Percentiles rank a stretch among this genome's conserved stretches.
Evolutionary conservation across 2,113 vertebrate species (phyloP).

Genomic region (Lanius ludovicianus): DNA sequence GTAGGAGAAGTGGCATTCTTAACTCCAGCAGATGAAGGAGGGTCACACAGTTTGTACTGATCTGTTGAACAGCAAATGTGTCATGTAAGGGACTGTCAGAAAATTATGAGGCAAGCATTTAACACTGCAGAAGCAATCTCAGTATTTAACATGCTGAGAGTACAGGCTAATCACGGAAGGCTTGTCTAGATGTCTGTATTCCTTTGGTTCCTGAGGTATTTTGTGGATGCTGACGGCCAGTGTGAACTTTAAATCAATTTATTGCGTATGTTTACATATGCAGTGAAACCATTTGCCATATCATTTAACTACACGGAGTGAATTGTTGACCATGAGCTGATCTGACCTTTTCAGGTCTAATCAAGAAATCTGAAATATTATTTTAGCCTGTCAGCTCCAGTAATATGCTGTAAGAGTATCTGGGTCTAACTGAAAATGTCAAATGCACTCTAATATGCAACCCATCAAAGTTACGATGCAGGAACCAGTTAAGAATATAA

Average conservation of each 20-base stretch:
- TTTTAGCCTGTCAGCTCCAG: conserved; percentile 25
- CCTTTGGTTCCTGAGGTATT: neutral
- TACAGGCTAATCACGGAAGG: neutral
- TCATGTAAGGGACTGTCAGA: neutral
- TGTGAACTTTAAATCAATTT: conserved; percentile 54
- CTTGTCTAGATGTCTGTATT: neutral
- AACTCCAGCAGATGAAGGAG: neutral
- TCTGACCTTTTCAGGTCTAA: conserved; percentile 59
- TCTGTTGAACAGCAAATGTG: neutral
- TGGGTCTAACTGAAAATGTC: conserved; percentile 41
- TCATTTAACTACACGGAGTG: neutral
- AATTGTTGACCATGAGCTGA: conserved; percentile 1
- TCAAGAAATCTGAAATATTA: conserved; percentile 43
- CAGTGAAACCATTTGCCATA: neutral
- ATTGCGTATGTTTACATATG: neutral
- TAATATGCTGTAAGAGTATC: neutral
- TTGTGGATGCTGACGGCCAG: neutral
- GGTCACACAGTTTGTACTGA: neutral
- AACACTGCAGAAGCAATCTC: neutral
- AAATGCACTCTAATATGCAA: conserved; percentile 29
- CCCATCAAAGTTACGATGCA: conserved; percentile 42
- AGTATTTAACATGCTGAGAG: neutral
- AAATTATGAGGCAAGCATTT: neutral
- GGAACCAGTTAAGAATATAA: conserved; percentile 25
- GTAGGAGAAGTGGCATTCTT: neutral